Evolutionary conservation across 2,113 vertebrate genomes (phyloP).

Genomic region (Platanista minor): DNA sequence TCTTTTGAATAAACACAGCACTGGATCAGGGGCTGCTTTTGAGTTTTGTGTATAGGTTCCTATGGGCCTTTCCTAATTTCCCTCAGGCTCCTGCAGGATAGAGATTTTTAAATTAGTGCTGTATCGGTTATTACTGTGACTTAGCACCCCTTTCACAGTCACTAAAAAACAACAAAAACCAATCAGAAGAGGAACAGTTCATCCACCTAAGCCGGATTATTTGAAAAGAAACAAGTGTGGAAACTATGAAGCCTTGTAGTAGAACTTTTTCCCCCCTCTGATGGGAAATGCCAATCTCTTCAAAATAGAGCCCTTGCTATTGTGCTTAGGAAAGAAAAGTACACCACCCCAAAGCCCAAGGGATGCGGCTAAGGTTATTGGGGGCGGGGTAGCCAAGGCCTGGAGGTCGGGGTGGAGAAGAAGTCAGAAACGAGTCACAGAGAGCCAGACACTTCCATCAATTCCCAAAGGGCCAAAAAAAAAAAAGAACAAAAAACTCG

Average conservation of each 20-base stretch:
- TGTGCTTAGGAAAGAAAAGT: conserved; percentile 12
- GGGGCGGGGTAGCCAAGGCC: not conserved
- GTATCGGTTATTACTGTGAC: not conserved
- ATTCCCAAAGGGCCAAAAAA: not conserved
- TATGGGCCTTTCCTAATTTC: not conserved
- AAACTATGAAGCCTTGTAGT: not conserved
- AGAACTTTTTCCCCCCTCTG: not conserved
- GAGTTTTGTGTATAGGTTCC: not conserved
- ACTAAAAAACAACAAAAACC: not conserved
- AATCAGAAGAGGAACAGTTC: not conserved
- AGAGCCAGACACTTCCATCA: not conserved
- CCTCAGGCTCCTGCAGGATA: not conserved
- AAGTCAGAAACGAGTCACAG: not conserved
- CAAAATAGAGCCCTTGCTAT: not conserved
- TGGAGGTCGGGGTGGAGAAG: not conserved
- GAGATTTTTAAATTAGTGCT: not conserved
- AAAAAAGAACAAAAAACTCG: not conserved
- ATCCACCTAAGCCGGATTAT: not conserved
- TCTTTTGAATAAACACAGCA: not conserved
- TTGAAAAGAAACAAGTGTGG: not conserved
- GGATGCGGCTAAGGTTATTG: not conserved
- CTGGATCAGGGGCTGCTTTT: not conserved
- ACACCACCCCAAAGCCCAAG: not conserved
- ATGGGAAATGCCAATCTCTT: not conserved
- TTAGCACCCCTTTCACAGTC: not conserved